phyloP scores from a whole-genome alignment of 2,888 invertebrate genomes.

The Trichopoda pennipes region DNA sequence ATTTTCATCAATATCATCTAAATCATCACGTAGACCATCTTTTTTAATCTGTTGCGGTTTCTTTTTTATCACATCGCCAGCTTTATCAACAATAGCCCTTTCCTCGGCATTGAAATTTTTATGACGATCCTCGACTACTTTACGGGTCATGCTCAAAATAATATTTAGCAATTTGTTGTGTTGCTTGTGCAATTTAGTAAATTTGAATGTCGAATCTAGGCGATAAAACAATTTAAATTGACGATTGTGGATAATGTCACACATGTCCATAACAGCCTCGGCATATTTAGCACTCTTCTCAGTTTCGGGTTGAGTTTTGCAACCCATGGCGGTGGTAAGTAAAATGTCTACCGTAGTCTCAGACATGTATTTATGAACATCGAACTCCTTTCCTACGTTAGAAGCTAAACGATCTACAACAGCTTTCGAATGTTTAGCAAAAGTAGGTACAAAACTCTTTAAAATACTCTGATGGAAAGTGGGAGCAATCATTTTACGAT shows the following conservation, averaged over 20 bases:
- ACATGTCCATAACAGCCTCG: slow-evolving; percentile 93
- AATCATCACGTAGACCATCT: slow-evolving; percentile 86
- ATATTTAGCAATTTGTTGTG: slow-evolving; percentile 86
- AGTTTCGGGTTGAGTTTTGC: slow-evolving; percentile 87
- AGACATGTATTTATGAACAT: slow-evolving; percentile 90
- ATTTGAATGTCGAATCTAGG: slow-evolving; percentile 86
- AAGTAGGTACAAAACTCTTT: slow-evolving; percentile 89
- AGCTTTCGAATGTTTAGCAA: slow-evolving; percentile 87
- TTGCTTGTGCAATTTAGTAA: slow-evolving; percentile 86
- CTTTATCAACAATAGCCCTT: slow-evolving; percentile 77
- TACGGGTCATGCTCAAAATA: slow-evolving; percentile 89
- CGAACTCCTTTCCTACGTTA: slow-evolving; percentile 86
- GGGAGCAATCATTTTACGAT: slow-evolving; percentile 91
- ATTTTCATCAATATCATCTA: slow-evolving; percentile 90
- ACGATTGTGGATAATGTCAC: slow-evolving; percentile 89
- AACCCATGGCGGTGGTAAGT: slow-evolving; percentile 91
- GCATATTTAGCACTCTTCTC: slow-evolving; percentile 89
- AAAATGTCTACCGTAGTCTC: slow-evolving; percentile 90
- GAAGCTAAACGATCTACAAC: slow-evolving; percentile 85
- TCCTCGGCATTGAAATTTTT: slow-evolving; percentile 82
- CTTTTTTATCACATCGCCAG: slow-evolving; percentile 73
- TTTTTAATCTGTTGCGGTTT: slow-evolving; percentile 73
- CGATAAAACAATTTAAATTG: slow-evolving; percentile 88
- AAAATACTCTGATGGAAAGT: slow-evolving; percentile 92
- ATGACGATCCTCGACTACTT: slow-evolving; percentile 85